Evolutionary conservation across 2,888 invertebrate species (phyloP).

Genomic region (Ormyrus rosae): DNA sequence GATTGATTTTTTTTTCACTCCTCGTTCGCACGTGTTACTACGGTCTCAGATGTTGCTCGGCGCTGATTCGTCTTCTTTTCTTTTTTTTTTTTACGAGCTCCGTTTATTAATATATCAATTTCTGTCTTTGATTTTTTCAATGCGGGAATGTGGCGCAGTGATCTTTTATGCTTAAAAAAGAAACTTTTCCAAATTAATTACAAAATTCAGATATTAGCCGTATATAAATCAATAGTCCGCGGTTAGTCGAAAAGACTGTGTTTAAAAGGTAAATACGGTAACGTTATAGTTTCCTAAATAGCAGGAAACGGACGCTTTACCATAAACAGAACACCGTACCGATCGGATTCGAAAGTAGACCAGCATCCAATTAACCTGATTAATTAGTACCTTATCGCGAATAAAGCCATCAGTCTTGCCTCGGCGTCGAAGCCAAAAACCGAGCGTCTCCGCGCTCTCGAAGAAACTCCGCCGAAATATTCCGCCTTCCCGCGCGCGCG

Average conservation of each 20-base stretch:
- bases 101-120: slow-evolving; percentile 15
- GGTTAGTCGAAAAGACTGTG: no score
- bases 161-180: no score
- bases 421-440: background rate
- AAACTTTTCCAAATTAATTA: no score
- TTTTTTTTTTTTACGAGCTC: slow-evolving; percentile 6
- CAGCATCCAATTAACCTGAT: slow-evolving; percentile 16
- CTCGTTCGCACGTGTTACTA: slow-evolving; percentile 38
- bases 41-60: background rate
- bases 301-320: background rate
- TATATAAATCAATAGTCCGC: no score
- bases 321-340: background rate
- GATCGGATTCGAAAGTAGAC: background rate
- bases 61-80: slow-evolving; percentile 13
- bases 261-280: no score
- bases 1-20: slow-evolving; percentile 50
- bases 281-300: background rate
- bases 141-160: no score
- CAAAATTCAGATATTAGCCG: no score
- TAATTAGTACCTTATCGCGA: slow-evolving; percentile 36
- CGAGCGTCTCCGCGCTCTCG: background rate
- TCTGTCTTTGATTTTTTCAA: slow-evolving; percentile 4
- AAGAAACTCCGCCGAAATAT: slow-evolving; percentile 22
- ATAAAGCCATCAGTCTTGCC: slow-evolving; percentile 53
- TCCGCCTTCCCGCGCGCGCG: background rate